Base-by-base conservation (phyloP, 2,888 invertebrate genomes). In the Pogonocherus hispidulus region DNA sequence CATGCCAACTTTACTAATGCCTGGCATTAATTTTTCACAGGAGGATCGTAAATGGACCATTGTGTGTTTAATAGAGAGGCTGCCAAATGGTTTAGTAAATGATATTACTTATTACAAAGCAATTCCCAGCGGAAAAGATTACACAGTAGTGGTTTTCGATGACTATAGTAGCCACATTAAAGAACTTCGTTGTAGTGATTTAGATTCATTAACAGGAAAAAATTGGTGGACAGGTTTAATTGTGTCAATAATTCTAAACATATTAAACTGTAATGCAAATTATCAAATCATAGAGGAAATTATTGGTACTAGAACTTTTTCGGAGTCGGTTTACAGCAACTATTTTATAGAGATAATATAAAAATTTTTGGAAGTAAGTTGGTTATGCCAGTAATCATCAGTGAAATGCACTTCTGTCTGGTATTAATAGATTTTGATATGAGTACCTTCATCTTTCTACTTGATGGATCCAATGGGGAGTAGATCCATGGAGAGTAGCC, bases 161-260 rank as follows among this genome's bases (percentile, higher is more conserved):
- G 14, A 44, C 5, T 44, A 44, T 16, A 44, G 16, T 44, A 14
- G 44, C 14, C n/a, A 9, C 44, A 44, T 44, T 44, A 44, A 44
- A 44, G 44, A 44, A 44, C n/a, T 44, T 2, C n/a, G 16, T 44
- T 44, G 2, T 16, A 44, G 44, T 16, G 44, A 14, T 14, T 44
- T 44, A 44, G 44, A 44, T 44, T 44, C 44, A 14, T 44, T 44
- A 44, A 44, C 44, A 16, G 44, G 44, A 44, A 44, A 44, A 16
- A 44, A 44, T 14, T 44, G 16, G 5, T 44, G 11, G 16, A 44
- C 44, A 2, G 44, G 16, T n/a, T n/a, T n/a, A n/a, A n/a, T n/a
- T n/a, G n/a, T n/a, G n/a, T n/a, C n/a, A n/a, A n/a, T n/a, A n/a
- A n/a, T n/a, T n/a, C n/a, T n/a, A n/a, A n/a, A n/a, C n/a, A n/a